These are phyloP conservation scores for Ryuthela nishihirai DNA, from an alignment of 2,888 invertebrate species.

Conservation along the genomic window DNA sequence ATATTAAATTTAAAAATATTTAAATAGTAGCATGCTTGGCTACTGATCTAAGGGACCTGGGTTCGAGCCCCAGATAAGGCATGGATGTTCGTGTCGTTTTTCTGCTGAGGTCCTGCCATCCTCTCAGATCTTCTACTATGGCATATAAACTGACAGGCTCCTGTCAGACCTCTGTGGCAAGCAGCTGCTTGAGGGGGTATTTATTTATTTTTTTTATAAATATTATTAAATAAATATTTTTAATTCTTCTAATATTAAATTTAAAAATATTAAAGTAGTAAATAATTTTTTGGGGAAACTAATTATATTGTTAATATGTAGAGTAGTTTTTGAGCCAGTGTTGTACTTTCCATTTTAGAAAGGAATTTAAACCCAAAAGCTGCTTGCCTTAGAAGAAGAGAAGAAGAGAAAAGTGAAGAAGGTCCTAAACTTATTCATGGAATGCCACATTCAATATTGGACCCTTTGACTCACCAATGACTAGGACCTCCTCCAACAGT, in stretches of 20 bases:
- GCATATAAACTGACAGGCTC: no score
- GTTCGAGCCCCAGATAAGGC: no score
- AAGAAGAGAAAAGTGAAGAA: conserved; percentile 92
- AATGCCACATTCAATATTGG: conserved; percentile 7
- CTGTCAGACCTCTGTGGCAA: no score
- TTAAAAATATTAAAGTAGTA: background rate
- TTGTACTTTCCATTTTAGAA: conserved; percentile 57
- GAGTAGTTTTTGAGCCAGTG: background rate
- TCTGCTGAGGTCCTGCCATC: no score
- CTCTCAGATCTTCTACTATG: no score
- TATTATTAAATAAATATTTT: no score
- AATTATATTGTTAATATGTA: background rate
- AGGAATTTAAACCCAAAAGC: conserved; percentile 97
- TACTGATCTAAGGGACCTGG: no score
- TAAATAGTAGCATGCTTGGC: no score
- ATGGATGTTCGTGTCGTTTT: no score
- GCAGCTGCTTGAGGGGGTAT: no score
- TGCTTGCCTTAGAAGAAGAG: conserved; percentile 93
- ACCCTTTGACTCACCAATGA: conserved; percentile 21
- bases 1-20: no score
- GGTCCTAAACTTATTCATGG: conserved; percentile 16
- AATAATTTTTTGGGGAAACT: background rate
- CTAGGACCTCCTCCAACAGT: conserved; percentile 6
- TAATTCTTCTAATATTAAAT: background rate
- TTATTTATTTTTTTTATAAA: no score